Base-by-base conservation (phyloP, 2,113 vertebrate genomes). In the Coreoperca whiteheadi region DNA sequence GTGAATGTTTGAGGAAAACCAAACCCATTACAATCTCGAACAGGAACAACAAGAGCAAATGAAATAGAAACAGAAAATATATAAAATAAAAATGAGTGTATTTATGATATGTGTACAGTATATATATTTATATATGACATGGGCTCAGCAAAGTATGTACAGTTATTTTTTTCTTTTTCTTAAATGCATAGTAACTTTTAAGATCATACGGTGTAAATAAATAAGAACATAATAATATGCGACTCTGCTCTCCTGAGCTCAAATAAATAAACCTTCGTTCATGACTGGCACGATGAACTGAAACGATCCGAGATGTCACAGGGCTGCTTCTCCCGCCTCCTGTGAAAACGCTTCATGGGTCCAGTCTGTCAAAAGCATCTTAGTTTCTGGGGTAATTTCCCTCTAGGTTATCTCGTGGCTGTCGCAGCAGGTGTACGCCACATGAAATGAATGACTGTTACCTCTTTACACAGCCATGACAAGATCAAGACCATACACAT, bases 181-280 rank as follows among this genome's bases (percentile, higher is more conserved):
- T 82, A 66, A 94, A 96, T 95, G 96, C 96, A 95, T 95, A 96
- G 95, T 95, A 95, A 88, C 92, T 88, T 91, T 89, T 91, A 92
- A 95, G 93, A 95, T 88, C 83, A 87, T 89, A 89, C 92, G 80
- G 83, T 86, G 89, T 91, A 95, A 95, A 95, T 95, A 96, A 96
- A 96, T 96, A 92, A 93, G 90, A 96, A 95, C 94, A 93, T 94
- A 77, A 9, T 56, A 78, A 87, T 74, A 92, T 95, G 92, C 71
- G 81, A 91, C 85, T 94, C 89, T 92, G 85, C 89, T 91, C 93
- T 95, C 94, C 95, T 92, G 93, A 95, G 93, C 92, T 94, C 85
- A 95, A 95, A 96, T 95, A 96, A 96, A 96, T 96, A 92, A 85
- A 93, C 90, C 93, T 95, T 96, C 93, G 94, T 94, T 94, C 91